Evolutionary conservation across 2,113 vertebrate genomes (phyloP).

Genomic region (Cairina moschata): DNA sequence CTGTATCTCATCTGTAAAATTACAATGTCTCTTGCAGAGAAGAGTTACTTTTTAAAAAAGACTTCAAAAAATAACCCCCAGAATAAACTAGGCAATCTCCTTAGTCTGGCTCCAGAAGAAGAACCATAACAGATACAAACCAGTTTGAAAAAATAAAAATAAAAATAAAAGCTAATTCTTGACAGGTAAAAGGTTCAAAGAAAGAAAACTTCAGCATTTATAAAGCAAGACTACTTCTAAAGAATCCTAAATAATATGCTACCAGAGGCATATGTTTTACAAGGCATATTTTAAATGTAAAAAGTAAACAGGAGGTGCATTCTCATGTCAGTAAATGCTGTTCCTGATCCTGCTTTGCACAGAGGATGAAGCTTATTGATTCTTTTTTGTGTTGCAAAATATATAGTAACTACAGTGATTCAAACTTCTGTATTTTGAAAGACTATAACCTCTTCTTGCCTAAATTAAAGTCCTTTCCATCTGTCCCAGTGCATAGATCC

Average conservation of each 20-base stretch:
- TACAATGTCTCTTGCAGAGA: background rate
- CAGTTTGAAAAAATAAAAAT: background rate
- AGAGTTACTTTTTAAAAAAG: background rate
- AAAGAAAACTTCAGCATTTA: background rate
- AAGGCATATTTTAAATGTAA: background rate
- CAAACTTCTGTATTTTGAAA: background rate
- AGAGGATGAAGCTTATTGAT: background rate
- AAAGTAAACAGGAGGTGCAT: background rate
- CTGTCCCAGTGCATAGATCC: background rate
- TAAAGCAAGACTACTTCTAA: background rate
- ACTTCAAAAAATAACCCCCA: background rate
- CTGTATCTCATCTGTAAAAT: background rate
- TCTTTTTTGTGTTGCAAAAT: background rate
- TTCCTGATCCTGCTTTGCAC: background rate
- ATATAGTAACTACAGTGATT: background rate
- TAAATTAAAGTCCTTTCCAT: background rate
- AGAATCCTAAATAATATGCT: background rate
- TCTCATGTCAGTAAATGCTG: background rate
- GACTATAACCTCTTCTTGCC: background rate
- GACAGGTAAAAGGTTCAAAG: background rate
- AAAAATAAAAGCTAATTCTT: background rate
- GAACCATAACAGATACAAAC: background rate
- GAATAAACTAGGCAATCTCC: background rate
- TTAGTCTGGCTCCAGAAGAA: background rate
- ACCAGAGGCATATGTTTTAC: background rate